Evolutionary conservation across 2,888 invertebrate species (phyloP), one percentile per base, ranked within the genome.

Genomic region (Noctua fimbriata): DNA sequence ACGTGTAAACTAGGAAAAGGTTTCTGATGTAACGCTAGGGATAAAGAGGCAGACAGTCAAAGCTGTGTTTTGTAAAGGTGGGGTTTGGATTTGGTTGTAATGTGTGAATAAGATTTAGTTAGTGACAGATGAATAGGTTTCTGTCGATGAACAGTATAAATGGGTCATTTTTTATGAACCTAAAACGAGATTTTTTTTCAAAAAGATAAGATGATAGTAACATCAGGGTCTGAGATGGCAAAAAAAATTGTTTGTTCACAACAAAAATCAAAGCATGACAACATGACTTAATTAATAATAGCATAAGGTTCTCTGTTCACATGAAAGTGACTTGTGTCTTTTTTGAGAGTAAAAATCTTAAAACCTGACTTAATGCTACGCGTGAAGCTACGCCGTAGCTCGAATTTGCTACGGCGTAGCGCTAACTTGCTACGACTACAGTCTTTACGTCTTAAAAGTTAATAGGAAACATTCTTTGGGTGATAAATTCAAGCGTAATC

Each of bases 1-100:
- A 89, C 86, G 86, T 89, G 89, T 89, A 86, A 88, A 90, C 89
- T 89, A 84, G 83, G 84, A 89, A 92, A 90, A 87, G 88, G 89
- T 89, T 90, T 90, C 87, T 87, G 82, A 85, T 85, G 87, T 87
- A 80, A 89, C 76, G 70, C 41, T 36, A 49, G 69, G 74, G 76
- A 80, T 83, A 84, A 88, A 78, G 63, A 78, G 60, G 55, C 70
- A 73, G 55, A 73, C 63, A 69, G 69, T 70, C 63, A 70, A 78
- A 75, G 65, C 84, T 63, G 69, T 83, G 63, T 73, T 69, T 83
- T 74, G 60, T 55, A 24, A 79, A n/a, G 21, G 32, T 55, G 24
- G 63, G 67, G 52, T 63, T 81, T 69, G 47, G 70, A 66, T 77
- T 58, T 24, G 12, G 3, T n/a, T 52, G 21, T n/a, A 58, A 36